A percentile compares a stretch with the other conserved stretches of the same genome.
These are phyloP conservation scores for Odocoileus hemionus DNA, from an alignment of 2,113 vertebrate species.

Conservation along the genomic window DNA sequence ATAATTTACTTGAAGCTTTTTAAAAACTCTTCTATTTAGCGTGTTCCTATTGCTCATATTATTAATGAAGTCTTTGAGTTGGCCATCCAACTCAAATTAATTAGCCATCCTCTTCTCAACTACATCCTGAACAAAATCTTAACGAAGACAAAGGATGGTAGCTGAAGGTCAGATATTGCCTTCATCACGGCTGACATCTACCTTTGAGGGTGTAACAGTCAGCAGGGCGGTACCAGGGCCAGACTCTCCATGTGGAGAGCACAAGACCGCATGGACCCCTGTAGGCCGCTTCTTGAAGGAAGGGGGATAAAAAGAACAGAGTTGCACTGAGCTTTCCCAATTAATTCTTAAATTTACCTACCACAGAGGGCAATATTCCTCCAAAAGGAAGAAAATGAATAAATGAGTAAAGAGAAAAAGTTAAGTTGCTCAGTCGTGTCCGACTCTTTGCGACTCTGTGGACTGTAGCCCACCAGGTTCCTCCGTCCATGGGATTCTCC, in stretches of 20 bases:
- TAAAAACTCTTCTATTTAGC: background rate
- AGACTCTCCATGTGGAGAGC: background rate
- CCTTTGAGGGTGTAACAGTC: background rate
- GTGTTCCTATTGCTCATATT: background rate
- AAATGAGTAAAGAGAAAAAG: background rate
- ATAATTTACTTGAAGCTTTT: conserved; percentile 19
- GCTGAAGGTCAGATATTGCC: background rate
- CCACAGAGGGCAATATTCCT: background rate
- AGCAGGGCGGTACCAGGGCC: background rate
- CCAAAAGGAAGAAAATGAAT: background rate
- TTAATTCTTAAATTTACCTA: background rate
- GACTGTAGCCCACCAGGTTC: too few species aligned
- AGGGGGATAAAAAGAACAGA: background rate
- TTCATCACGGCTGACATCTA: background rate
- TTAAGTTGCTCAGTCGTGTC: too few species aligned
- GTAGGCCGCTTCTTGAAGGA: background rate
- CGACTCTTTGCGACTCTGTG: too few species aligned
- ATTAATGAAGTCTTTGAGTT: background rate
- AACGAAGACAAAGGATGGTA: background rate
- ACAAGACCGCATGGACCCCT: background rate
- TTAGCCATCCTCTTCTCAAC: background rate
- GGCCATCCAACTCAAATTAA: background rate
- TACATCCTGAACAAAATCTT: background rate
- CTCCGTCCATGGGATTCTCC: too few species aligned
- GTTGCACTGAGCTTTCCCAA: background rate